These are phyloP conservation scores for Brachyalestes nurse DNA, from an alignment of 2,797 vertebrate species.

Conservation along the genomic window DNA sequence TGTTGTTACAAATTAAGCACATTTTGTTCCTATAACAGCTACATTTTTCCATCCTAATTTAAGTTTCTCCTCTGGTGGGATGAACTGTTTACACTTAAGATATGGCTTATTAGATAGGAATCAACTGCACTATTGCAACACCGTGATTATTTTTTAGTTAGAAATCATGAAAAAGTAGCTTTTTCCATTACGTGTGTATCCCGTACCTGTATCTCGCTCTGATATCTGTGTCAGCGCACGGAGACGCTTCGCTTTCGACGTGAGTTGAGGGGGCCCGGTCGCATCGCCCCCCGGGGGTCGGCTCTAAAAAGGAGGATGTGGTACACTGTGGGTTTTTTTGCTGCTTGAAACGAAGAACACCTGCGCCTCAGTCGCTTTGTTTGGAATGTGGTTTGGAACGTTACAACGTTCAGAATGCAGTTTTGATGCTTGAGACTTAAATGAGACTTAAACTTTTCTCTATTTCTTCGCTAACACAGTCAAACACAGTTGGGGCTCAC, in stretches of 20 bases:
- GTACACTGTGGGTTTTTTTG: constrained; percentile 74
- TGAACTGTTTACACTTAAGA: not conserved
- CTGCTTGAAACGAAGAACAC: constrained; percentile 65
- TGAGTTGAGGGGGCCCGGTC: constrained; percentile 11
- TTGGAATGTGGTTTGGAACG: constrained; percentile 56
- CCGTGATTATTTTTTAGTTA: not conserved
- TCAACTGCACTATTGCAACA: constrained; percentile 55
- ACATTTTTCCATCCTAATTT: not conserved
- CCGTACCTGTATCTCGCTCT: constrained; percentile 39
- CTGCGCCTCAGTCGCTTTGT: constrained; percentile 64
- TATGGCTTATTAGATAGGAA: not conserved
- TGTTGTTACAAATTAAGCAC: not conserved
- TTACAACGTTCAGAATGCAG: constrained; percentile 57
- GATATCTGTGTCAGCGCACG: constrained; percentile 39
- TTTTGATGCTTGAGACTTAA: no score
- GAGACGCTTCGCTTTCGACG: constrained; percentile 7
- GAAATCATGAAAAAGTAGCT: constrained; percentile 10
- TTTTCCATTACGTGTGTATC: constrained; percentile 37
- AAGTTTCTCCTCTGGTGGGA: not conserved
- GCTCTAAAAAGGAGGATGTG: constrained; percentile 69
- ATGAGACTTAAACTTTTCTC: no score
- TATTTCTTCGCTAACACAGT: constrained; percentile 26
- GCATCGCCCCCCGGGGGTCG: constrained; percentile 22
- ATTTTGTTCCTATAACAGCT: not conserved
- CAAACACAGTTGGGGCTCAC: constrained; percentile 36